phyloP scores from a whole-genome alignment of 2,888 invertebrate species.

The Lasioglossum morio region DNA sequence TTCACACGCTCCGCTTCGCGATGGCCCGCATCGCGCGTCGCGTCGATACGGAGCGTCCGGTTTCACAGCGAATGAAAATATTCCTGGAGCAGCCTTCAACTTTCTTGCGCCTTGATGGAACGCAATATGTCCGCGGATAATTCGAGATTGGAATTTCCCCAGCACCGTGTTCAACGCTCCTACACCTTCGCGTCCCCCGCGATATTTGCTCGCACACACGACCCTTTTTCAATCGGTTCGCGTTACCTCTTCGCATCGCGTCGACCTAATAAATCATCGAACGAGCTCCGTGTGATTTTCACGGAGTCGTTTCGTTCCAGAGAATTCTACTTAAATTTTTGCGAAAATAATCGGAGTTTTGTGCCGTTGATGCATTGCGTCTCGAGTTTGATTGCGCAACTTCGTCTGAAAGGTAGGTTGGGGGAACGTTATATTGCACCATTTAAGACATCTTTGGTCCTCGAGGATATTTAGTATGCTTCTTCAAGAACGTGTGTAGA shows the following conservation, averaged over 20 bases:
- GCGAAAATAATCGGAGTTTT: background rate
- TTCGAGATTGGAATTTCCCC: conserved; percentile 49
- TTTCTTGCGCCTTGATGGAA: conserved; percentile 29
- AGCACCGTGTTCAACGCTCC: background rate
- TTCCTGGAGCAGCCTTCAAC: conserved; percentile 2
- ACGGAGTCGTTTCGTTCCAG: conserved; percentile 5
- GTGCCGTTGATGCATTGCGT: background rate
- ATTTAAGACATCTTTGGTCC: background rate
- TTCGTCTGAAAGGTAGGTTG: background rate
- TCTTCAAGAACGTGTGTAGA: background rate
- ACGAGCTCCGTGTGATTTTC: background rate
- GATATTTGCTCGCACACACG: conserved; percentile 25
- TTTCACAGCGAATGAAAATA: conserved; percentile 52
- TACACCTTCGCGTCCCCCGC: background rate
- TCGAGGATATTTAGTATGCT: background rate
- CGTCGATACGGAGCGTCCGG: background rate
- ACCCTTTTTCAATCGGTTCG: conserved; percentile 7
- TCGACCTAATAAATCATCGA: conserved; percentile 24
- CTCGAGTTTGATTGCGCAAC: background rate
- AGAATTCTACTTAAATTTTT: background rate
- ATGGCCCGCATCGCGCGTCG: background rate
- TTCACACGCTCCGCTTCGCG: conserved; percentile 37
- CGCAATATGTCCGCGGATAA: conserved; percentile 38
- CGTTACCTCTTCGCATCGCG: background rate
- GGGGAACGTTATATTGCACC: background rate